phyloP scores from a whole-genome alignment of 2,888 invertebrate genomes.

The Timema cristinae region DNA sequence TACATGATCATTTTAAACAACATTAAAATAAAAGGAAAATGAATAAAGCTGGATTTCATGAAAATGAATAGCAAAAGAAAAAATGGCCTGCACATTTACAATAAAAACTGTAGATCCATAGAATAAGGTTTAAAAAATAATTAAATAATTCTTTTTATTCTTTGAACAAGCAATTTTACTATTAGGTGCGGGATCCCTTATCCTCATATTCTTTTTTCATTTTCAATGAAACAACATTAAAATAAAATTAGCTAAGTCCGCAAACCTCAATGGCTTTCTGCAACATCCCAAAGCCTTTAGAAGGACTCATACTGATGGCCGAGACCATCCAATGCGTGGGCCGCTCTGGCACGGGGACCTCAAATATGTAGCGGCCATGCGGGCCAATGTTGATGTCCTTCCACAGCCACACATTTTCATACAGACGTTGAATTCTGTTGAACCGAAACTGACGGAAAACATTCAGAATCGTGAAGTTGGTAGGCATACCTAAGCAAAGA shows the following conservation, averaged over 20 bases:
- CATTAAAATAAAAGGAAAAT: no score
- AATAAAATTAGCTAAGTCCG: no score
- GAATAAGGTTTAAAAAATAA: no score
- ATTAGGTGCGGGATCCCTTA: not conserved
- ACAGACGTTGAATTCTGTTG: conserved; percentile 83
- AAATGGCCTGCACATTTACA: no score
- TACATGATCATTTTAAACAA: no score
- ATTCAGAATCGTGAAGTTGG: conserved; percentile 8
- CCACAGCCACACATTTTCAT: conserved; percentile 96
- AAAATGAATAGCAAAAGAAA: no score
- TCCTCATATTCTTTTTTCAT: conserved; percentile 1
- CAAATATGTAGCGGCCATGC: conserved; percentile 84
- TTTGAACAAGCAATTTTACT: not conserved
- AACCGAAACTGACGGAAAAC: conserved; percentile 76
- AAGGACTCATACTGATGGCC: conserved; percentile 85
- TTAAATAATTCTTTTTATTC: no score
- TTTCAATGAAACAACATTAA: conserved; percentile 16
- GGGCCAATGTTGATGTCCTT: conserved; percentile 89
- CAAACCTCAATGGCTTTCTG: conserved; percentile 68
- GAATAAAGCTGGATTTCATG: no score
- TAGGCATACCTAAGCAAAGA: not conserved
- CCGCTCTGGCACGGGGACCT: conserved; percentile 73
- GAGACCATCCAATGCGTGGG: conserved; percentile 93
- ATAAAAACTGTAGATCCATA: no score
- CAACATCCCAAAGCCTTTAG: conserved; percentile 83